Conservation (phyloP, 1,140 invertebrate species). For the Pachyrhynchus sulphureomaculatus region DNA sequence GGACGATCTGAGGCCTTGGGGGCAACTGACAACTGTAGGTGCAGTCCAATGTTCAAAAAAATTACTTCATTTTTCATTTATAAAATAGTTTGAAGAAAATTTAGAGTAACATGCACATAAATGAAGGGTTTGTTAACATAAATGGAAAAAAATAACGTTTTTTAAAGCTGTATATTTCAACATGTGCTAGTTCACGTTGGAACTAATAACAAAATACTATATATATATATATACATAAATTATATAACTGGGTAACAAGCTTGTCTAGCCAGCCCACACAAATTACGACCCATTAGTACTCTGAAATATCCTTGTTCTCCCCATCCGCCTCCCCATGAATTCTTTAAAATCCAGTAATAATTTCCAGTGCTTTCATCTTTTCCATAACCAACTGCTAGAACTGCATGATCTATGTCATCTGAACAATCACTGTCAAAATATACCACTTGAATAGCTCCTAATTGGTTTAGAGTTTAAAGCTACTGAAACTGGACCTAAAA, state of each 20-base stretch:
- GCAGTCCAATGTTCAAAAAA: no score
- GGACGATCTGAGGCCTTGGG: no score
- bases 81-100: no score
- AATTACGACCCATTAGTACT: neutral
- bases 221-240: no score
- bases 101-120: no score
- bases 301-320: neutral
- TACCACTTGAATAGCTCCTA: neutral
- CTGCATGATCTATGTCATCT: conserved; percentile 1
- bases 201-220: no score
- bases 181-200: no score
- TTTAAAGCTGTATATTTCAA: no score
- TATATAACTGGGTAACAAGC: conserved; percentile 1
- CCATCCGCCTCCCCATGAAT: neutral
- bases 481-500: conserved; percentile 1
- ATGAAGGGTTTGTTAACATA: no score
- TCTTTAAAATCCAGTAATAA: neutral
- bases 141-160: no score
- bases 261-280: neutral
- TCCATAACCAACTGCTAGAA: neutral
- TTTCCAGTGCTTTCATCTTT: neutral
- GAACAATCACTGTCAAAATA: neutral
- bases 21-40: no score
- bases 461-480: neutral
- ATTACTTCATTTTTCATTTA: no score